A percentile compares a stretch with the other conserved stretches of the same genome.
These are phyloP conservation scores for Spicauda simplicius DNA, from an alignment of 2,888 invertebrate genomes.

Conservation along the genomic window DNA sequence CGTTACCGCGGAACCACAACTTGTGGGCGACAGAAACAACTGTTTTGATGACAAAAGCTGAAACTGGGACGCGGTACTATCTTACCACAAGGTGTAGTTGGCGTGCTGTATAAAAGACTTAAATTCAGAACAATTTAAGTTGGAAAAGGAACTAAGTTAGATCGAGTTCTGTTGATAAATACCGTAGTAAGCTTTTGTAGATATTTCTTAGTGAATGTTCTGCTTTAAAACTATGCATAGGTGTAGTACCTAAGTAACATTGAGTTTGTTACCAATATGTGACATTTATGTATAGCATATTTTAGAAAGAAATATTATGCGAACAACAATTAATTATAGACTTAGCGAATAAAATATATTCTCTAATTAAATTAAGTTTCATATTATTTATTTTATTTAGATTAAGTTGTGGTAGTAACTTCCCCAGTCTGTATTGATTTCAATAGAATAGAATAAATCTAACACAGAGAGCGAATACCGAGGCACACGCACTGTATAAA, in stretches of 20 bases:
- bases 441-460: conserved; percentile 15
- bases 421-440: conserved; percentile 3
- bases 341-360: no score
- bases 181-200: not conserved
- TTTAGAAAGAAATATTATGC: no score
- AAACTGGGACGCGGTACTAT: conserved; percentile 59
- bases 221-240: no score
- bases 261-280: not conserved
- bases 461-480: conserved; percentile 14
- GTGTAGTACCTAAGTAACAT: not conserved
- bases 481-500: conserved; percentile 40
- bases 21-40: conserved; percentile 52
- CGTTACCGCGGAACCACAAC: conserved; percentile 2
- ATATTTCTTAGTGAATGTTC: no score
- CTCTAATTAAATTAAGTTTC: no score
- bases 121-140: conserved; percentile 1
- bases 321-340: no score
- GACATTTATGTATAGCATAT: no score
- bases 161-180: not conserved
- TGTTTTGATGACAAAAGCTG: conserved; percentile 71
- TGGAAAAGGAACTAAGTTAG: not conserved
- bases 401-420: not conserved
- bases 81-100: conserved; percentile 23
- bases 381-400: not conserved
- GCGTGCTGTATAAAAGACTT: not conserved